These are phyloP conservation scores for Aldabrachelys gigantea DNA, from an alignment of 2,113 vertebrate genomes.

Conservation along the genomic window DNA sequence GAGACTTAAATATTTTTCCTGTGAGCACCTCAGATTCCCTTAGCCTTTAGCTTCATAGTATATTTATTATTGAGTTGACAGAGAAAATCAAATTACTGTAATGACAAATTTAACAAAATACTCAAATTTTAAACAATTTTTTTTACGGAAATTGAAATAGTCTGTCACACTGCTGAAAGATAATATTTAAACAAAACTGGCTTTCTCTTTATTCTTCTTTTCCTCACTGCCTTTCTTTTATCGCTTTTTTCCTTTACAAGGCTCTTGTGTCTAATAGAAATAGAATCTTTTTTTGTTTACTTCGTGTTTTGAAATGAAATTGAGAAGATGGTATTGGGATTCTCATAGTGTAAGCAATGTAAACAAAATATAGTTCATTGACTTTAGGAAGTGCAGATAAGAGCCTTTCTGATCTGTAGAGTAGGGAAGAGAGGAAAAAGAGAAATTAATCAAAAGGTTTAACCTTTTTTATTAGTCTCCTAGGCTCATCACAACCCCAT, in stretches of 20 bases:
- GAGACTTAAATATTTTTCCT: neutral
- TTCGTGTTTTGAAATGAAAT: accelerated
- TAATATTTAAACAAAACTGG: neutral
- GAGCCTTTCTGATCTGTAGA: neutral
- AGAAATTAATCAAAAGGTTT: neutral
- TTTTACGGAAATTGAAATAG: neutral
- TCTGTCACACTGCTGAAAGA: neutral
- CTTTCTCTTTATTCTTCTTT: neutral
- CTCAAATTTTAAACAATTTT: neutral
- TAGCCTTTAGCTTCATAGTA: neutral
- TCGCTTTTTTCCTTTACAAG: neutral
- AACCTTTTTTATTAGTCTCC: neutral
- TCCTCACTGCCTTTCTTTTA: accelerated
- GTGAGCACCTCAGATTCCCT: neutral
- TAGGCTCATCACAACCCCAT: neutral
- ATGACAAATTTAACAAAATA: neutral
- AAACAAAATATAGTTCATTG: accelerated
- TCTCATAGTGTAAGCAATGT: neutral
- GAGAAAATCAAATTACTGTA: neutral
- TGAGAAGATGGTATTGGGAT: accelerated
- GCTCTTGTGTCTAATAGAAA: accelerated
- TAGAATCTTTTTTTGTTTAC: neutral
- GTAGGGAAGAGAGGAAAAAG: neutral
- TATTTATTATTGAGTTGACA: accelerated
- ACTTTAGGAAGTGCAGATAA: neutral